Base-by-base conservation (phyloP, 1,140 invertebrate genomes). In the Drepana arcuata region DNA sequence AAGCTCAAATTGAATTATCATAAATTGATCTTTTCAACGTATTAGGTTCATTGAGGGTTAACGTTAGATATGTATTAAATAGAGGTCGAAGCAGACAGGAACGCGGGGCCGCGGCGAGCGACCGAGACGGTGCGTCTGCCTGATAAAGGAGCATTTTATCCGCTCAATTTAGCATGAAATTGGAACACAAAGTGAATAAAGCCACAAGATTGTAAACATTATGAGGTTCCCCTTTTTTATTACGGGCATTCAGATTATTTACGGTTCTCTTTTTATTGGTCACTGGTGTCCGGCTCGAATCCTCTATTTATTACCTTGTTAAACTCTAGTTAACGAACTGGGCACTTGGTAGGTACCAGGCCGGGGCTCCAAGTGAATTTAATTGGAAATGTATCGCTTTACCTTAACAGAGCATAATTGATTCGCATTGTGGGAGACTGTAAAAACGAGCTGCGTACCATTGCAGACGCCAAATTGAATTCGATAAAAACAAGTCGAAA, bases 111-210 rank as follows among this genome's bases (percentile, higher is more conserved):
- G 28, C 32, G 30, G 27, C 14, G 24, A 29, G 16, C 18, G 24
- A 34, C 35, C 68, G 68, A 68, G 75, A 75, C 77, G 68, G 62
- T 67, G 45, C 69, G 77, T 77, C 77, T 79, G 70, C 63, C 59
- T 69, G 72, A 79, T 77, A 79, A 75, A 77, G 62, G 61, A 77
- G 60, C 63, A 77, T 81, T 79, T 79, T 69, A 75, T 73, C 70
- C 74, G 67, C 72, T 75, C 71, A 72, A 81, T 81, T 81, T 81
- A 81, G 77, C 77, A 81, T 81, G 77, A 81, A 81, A 81, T 81
- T 81, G 77, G 70, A 79, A 75, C 65, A 79, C 77, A 81, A 79
- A 81, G 77, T 81, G 77, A 79, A 81, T 81, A 79, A 81, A 81
- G 70, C 74, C 71, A 81, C 77, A 75, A 75, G 77, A 81, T 79